A percentile compares a stretch with the other conserved stretches of the same genome.
These are phyloP conservation scores for Euspilapteryx auroguttella DNA, from an alignment of 2,888 invertebrate genomes.

Conservation along the genomic window DNA sequence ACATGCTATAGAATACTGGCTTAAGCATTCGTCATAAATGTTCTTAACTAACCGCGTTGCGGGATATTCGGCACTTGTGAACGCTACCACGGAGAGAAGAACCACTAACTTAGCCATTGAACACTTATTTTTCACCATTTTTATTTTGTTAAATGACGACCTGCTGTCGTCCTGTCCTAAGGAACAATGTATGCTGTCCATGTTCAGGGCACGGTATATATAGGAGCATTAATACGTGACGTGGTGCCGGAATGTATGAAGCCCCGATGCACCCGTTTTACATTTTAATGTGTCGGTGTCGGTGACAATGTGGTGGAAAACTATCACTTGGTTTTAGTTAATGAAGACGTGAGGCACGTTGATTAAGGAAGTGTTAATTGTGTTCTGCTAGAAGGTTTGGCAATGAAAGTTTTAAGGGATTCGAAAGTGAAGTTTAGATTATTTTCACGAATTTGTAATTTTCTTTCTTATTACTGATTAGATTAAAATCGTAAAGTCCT, in stretches of 20 bases:
- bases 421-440: too few species aligned
- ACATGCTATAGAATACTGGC: slow-evolving; percentile 71
- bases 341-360: too few species aligned
- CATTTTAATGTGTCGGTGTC: slow-evolving; percentile 28
- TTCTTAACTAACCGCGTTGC: slow-evolving; percentile 66
- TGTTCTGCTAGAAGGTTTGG: too few species aligned
- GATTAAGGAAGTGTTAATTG: too few species aligned
- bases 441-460: too few species aligned
- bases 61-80: slow-evolving; percentile 46
- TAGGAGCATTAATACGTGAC: slow-evolving; percentile 61
- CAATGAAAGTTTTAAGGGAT: too few species aligned
- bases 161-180: slow-evolving; percentile 38
- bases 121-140: slow-evolving; percentile 19
- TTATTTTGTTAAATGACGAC: slow-evolving; percentile 30
- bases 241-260: slow-evolving; percentile 33
- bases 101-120: slow-evolving; percentile 48
- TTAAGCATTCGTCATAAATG: slow-evolving; percentile 69
- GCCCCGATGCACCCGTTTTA: slow-evolving; percentile 28
- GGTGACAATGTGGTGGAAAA: background rate
- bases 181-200: slow-evolving; percentile 52
- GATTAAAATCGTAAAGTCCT: too few species aligned
- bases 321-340: too few species aligned
- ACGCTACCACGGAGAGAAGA: slow-evolving; percentile 31
- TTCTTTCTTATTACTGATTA: too few species aligned
- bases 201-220: slow-evolving; percentile 55